A percentile compares a stretch with the other conserved stretches of the same genome.
These are phyloP conservation scores for Aethes cnicana DNA, from an alignment of 2,888 invertebrate species.

Conservation along the genomic window DNA sequence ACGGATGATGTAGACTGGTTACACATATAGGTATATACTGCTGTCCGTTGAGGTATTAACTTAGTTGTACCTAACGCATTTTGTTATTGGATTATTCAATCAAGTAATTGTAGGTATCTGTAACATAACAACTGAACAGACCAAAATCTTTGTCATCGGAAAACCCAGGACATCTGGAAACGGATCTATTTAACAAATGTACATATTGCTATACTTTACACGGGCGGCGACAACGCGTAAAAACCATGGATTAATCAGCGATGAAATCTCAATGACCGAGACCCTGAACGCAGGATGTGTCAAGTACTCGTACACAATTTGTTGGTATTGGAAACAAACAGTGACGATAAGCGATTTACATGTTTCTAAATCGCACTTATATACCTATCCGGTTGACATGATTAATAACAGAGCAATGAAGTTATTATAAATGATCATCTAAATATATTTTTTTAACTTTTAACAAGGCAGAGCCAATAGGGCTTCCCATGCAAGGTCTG, in stretches of 20 bases:
- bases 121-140: conserved; percentile 21
- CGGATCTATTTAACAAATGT: conserved; percentile 55
- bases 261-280: conserved; percentile 18
- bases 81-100: no score
- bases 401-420: not conserved
- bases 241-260: conserved; percentile 23
- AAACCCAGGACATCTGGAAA: conserved; percentile 56
- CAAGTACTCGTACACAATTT: not conserved
- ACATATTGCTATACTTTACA: conserved; percentile 35
- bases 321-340: no score
- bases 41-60: no score
- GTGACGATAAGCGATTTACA: no score
- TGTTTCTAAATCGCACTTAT: not conserved
- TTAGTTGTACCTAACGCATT: no score
- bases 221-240: conserved; percentile 26
- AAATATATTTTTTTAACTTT: not conserved
- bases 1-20: no score
- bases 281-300: conserved; percentile 19
- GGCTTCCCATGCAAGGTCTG: conserved; percentile 14
- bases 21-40: no score
- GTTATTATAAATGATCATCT: no score
- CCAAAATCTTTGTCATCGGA: conserved; percentile 43
- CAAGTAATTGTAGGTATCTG: no score
- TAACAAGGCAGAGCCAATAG: not conserved
- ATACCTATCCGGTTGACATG: not conserved